Percentiles rank a stretch among this genome's conserved stretches.
Conservation (phyloP, 1,140 invertebrate species). For the Trachymyrmex septentrionalis region DNA sequence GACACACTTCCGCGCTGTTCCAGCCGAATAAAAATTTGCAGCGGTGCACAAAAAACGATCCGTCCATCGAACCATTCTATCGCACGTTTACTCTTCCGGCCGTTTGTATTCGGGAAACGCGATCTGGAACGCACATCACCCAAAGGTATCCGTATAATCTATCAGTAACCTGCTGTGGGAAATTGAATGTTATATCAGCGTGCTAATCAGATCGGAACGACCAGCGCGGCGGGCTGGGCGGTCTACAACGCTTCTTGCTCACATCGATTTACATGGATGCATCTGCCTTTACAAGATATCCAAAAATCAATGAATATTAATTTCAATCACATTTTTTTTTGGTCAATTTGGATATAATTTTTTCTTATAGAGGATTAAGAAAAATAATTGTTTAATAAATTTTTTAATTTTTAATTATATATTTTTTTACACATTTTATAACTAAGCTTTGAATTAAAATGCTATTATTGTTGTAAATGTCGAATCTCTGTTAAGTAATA, state of each 20-base stretch:
- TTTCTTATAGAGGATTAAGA: background rate
- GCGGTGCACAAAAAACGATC: constrained; percentile 57
- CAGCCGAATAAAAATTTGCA: constrained; percentile 33
- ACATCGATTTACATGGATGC: constrained; percentile 25
- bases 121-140: constrained; percentile 63
- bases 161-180: constrained; percentile 35
- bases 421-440: background rate
- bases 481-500: background rate
- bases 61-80: constrained; percentile 35
- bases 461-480: background rate
- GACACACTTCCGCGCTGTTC: constrained; percentile 40
- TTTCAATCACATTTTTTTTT: background rate
- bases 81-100: constrained; percentile 24
- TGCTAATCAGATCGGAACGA: constrained; percentile 70
- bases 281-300: background rate
- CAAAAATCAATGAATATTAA: background rate
- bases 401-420: constrained; percentile 1
- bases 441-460: background rate
- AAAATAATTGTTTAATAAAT: background rate
- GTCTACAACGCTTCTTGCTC: constrained; percentile 30
- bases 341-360: background rate
- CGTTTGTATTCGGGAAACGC: constrained; percentile 52
- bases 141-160: constrained; percentile 53
- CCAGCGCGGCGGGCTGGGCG: background rate
- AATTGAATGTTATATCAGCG: constrained; percentile 41